phyloP scores from a whole-genome alignment of 2,888 invertebrate genomes.

The Troilus luridus region DNA sequence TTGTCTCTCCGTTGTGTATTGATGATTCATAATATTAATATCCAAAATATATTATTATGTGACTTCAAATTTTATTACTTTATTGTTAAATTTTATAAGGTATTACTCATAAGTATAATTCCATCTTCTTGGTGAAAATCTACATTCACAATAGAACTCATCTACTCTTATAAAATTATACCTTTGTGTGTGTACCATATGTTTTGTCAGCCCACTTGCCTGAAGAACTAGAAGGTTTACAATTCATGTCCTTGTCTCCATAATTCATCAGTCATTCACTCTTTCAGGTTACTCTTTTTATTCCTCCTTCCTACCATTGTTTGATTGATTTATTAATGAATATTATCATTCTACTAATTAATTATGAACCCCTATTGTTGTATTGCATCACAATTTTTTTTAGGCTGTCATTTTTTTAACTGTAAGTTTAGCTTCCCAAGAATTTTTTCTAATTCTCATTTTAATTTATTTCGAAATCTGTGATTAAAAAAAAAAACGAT shows the following conservation, averaged over 20 bases:
- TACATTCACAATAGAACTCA: too few species aligned
- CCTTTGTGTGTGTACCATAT: neutral
- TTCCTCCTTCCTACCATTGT: neutral
- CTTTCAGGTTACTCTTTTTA: conserved; percentile 19
- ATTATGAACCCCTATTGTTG: neutral
- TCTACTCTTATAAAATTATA: too few species aligned
- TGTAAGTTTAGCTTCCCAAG: neutral
- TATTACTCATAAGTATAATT: too few species aligned
- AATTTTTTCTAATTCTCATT: neutral
- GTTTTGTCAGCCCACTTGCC: neutral
- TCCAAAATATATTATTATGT: too few species aligned
- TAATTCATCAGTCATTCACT: conserved; percentile 9
- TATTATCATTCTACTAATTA: neutral
- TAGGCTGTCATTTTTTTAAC: neutral
- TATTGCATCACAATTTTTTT: neutral
- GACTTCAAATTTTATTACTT: too few species aligned
- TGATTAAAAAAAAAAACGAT: too few species aligned
- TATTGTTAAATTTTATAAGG: too few species aligned
- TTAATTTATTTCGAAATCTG: too few species aligned
- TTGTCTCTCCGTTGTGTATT: too few species aligned
- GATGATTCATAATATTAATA: too few species aligned
- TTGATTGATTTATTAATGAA: conserved; percentile 24
- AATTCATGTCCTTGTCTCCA: neutral
- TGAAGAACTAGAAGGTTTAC: neutral
- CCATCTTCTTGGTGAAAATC: too few species aligned